Evolutionary conservation across 2,888 invertebrate species (phyloP), one percentile per base, ranked within the genome.

Genomic region (Catocala fraxini): DNA sequence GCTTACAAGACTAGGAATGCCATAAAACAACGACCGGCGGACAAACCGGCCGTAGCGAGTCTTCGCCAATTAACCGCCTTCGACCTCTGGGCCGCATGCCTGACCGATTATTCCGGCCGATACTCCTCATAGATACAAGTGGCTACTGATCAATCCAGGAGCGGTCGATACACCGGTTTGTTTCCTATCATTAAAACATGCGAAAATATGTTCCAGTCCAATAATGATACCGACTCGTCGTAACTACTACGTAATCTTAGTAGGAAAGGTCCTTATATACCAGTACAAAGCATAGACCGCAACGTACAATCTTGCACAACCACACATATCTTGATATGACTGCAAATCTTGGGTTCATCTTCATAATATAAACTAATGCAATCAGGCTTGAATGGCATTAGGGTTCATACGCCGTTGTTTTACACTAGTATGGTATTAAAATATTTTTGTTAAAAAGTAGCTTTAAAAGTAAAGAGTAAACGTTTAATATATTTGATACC

Each of bases 41-140:
- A 79, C 84, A 90, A 91, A 92, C 93, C 91, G 89, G 88, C 83
- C 81, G 73, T 70, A 83, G 86, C 88, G 84, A 82, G 84, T 89
- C 88, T 85, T 90, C 89, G 92, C 89, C 92, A 92, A 93, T 93
- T 93, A 93, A 92, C 92, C 89, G 91, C 88, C 84, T 84, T 82
- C 89, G 90, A 92, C 90, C 93, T 89, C 89, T 83, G 81, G 77
- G 83, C 86, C 80, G 86, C 86, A 83, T 86, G 84, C 84, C 85
- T 78, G 75, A 70, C 73, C 75, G 80, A 80, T 81, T 81, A 82
- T 81, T 77, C 70, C 74, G 75, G 75, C 77, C 76, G 82, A 86
- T 88, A 86, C 82, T 86, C 84, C 84, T 88, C 84, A 83, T 86
- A 89, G 85, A 86, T 84, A 81, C 75, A 67, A 66, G 53, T 33